Evolutionary conservation across 2,888 invertebrate species (phyloP).

Genomic region (Chesias legatella): DNA sequence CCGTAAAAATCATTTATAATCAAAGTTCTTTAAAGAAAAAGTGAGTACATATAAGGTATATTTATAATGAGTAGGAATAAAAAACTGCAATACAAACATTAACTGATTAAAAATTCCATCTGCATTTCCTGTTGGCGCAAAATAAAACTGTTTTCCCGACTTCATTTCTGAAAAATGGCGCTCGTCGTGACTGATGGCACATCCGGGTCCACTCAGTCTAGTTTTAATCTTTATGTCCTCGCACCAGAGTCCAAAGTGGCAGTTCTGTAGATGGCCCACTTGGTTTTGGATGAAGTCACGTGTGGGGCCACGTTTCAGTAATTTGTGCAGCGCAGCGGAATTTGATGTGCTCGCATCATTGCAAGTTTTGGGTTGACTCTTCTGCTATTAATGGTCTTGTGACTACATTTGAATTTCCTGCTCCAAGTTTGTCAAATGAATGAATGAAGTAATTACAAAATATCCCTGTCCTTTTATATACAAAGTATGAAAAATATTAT

Average conservation of each 20-base stretch:
- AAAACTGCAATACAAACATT: no score
- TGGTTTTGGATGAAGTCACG: constrained; percentile 18
- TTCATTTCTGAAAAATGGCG: constrained; percentile 5
- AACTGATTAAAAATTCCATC: background rate
- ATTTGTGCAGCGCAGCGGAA: constrained; percentile 19
- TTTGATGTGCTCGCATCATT: constrained; percentile 12
- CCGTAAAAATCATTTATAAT: no score
- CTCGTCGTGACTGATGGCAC: constrained; percentile 16
- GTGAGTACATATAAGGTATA: no score
- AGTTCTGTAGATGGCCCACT: constrained; percentile 11
- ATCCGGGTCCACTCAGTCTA: constrained; percentile 13
- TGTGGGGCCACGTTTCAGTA: constrained; percentile 16
- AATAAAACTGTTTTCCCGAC: background rate
- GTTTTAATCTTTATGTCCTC: constrained; percentile 9
- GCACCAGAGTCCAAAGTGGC: constrained; percentile 14
- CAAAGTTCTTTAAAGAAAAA: constrained; percentile 1
- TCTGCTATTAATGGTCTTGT: background rate
- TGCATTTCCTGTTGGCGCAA: background rate
- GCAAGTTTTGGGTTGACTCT: background rate
- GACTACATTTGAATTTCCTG: no score
- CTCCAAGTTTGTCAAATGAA: no score
- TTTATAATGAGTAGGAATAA: no score
- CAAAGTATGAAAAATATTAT: no score
- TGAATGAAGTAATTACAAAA: no score
- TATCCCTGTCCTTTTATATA: no score